Percentiles rank a stretch among this genome's conserved stretches.
Conservation (phyloP, 2,888 invertebrate genomes). For the Thymelicus lineola region DNA sequence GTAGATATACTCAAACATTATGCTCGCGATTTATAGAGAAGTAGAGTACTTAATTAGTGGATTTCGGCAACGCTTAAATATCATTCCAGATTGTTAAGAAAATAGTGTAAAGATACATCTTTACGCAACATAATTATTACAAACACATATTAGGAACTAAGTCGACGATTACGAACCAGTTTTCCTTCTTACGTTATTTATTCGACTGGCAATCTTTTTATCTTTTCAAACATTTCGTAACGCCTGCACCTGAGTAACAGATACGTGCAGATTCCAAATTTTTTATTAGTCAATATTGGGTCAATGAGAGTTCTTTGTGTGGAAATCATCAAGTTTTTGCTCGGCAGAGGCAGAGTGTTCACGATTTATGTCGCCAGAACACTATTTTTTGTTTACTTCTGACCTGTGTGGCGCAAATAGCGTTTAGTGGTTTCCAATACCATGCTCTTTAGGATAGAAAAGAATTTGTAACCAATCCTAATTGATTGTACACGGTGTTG, state of each 20-base stretch:
- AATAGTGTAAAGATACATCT: no score
- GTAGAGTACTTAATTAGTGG: no score
- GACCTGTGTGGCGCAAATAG: conserved; percentile 36
- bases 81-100: no score
- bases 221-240: conserved; percentile 22
- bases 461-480: conserved; percentile 34
- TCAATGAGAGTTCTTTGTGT: conserved; percentile 28
- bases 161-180: not conserved
- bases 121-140: no score
- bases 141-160: no score
- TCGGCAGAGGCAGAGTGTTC: conserved; percentile 14
- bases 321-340: conserved; percentile 36
- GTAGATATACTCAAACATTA: no score
- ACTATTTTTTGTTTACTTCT: conserved; percentile 23
- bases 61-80: no score
- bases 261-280: conserved; percentile 33
- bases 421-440: conserved; percentile 26
- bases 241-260: conserved; percentile 20
- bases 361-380: conserved; percentile 35
- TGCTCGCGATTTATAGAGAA: no score
- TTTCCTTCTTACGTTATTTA: conserved; percentile 1
- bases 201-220: conserved; percentile 10
- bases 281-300: conserved; percentile 34
- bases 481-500: conserved; percentile 35
- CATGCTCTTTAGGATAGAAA: conserved; percentile 30